A percentile compares a stretch with the other conserved stretches of the same genome.
Evolutionary conservation across 2,797 vertebrate genomes (phyloP).

Genomic region (Coregonus ussuriensis): DNA sequence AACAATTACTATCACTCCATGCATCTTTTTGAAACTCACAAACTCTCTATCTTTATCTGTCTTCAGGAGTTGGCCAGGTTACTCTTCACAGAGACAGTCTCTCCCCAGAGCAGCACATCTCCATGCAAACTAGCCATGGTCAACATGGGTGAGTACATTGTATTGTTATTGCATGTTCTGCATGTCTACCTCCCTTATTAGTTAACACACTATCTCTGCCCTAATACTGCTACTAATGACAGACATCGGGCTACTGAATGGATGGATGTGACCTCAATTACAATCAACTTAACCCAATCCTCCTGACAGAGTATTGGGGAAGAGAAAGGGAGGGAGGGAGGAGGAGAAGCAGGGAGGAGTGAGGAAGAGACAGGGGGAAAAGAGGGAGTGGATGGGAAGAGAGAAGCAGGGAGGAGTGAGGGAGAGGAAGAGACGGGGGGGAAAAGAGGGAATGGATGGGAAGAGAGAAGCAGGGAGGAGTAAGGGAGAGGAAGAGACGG

Average conservation of each 20-base stretch:
- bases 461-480: not conserved
- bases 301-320: not conserved
- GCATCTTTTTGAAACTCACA: not conserved
- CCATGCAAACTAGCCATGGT: not conserved
- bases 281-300: not conserved
- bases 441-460: no score
- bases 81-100: not conserved
- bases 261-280: not conserved
- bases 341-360: not conserved
- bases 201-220: conserved; percentile 5
- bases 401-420: no score
- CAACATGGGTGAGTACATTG: not conserved
- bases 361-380: not conserved
- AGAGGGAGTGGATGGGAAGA: not conserved
- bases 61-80: not conserved
- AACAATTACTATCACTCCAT: not conserved
- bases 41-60: not conserved
- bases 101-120: not conserved
- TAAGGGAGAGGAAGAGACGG: no score
- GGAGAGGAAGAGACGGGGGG: no score
- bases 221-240: not conserved
- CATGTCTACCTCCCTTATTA: not conserved
- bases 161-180: not conserved
- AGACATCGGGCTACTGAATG: not conserved
- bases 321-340: no score